Conservation (phyloP, 2,888 invertebrate genomes). For the Sphaeridia pumilis region DNA sequence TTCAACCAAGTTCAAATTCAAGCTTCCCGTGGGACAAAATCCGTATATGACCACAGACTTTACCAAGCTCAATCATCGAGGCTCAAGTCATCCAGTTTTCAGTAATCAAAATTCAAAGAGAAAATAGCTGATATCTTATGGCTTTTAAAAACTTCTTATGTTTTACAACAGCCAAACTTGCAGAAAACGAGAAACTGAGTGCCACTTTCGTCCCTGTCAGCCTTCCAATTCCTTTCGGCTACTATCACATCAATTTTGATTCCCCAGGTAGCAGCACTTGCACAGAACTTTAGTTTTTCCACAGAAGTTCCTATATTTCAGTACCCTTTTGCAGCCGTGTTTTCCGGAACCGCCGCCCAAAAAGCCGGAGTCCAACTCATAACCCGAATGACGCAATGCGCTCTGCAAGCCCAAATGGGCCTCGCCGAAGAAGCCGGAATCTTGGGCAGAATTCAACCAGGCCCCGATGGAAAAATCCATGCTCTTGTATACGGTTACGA, state of each 20-base stretch:
- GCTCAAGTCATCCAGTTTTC: background rate
- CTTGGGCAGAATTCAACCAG: slow-evolving; percentile 3
- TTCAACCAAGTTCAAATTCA: background rate
- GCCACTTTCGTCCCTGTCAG: slow-evolving; percentile 2
- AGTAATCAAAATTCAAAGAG: slow-evolving; percentile 1
- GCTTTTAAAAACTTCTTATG: background rate
- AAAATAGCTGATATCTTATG: background rate
- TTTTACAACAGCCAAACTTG: background rate
- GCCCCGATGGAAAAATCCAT: slow-evolving; percentile 7
- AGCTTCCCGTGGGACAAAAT: background rate
- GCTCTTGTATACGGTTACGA: slow-evolving; percentile 7
- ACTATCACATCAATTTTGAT: slow-evolving; percentile 2
- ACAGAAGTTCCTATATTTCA: too few species aligned
- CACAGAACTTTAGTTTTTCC: too few species aligned
- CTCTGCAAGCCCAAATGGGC: slow-evolving; percentile 3
- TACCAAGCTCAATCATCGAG: slow-evolving; percentile 3
- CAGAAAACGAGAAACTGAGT: background rate
- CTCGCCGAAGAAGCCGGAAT: slow-evolving; percentile 9
- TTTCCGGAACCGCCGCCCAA: too few species aligned
- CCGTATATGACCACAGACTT: slow-evolving; percentile 10
- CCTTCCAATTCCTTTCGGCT: slow-evolving; percentile 8
- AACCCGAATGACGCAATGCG: background rate
- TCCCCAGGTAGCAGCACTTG: slow-evolving; percentile 5
- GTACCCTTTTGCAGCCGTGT: too few species aligned
- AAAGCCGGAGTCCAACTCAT: slow-evolving; percentile 5